A percentile compares a stretch with the other conserved stretches of the same genome.
phyloP scores from a whole-genome alignment of 2,888 invertebrate species.

The Prenolepis imparis region DNA sequence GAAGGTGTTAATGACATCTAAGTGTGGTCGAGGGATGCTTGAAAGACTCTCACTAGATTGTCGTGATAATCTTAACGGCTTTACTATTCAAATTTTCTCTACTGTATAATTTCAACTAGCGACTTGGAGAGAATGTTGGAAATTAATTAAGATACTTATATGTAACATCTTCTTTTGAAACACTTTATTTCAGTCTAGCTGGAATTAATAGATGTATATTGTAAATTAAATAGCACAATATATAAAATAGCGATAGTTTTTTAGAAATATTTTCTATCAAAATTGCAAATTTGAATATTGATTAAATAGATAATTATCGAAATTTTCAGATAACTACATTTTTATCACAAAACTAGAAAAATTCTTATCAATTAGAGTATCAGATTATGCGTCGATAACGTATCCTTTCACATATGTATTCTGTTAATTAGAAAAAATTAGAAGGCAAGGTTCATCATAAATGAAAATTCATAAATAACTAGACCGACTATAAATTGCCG shows the following conservation, averaged over 20 bases:
- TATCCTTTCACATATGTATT: not conserved
- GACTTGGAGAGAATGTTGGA: constrained; percentile 1
- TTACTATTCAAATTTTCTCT: constrained; percentile 21
- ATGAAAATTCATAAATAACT: not conserved
- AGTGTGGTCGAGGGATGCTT: constrained; percentile 37
- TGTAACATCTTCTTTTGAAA: not conserved
- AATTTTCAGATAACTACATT: not conserved
- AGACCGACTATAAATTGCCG: constrained; percentile 4
- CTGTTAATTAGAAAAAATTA: not conserved
- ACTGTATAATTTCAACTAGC: constrained; percentile 29
- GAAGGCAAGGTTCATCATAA: not conserved
- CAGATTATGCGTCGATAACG: not conserved
- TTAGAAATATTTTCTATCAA: not conserved
- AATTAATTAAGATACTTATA: constrained; percentile 37
- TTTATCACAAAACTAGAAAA: not conserved
- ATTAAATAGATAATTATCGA: not conserved
- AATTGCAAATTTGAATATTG: not conserved
- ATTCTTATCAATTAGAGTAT: not conserved
- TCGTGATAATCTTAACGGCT: constrained; percentile 38
- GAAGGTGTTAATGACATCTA: constrained; percentile 41
- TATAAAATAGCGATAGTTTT: not conserved
- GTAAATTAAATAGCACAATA: not conserved
- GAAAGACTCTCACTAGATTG: constrained; percentile 44
- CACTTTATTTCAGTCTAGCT: constrained; percentile 24
- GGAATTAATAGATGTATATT: not conserved